phyloP scores from a whole-genome alignment of 53 echinoderm and acorn worm genomes.

The Pentamera pediparva region DNA sequence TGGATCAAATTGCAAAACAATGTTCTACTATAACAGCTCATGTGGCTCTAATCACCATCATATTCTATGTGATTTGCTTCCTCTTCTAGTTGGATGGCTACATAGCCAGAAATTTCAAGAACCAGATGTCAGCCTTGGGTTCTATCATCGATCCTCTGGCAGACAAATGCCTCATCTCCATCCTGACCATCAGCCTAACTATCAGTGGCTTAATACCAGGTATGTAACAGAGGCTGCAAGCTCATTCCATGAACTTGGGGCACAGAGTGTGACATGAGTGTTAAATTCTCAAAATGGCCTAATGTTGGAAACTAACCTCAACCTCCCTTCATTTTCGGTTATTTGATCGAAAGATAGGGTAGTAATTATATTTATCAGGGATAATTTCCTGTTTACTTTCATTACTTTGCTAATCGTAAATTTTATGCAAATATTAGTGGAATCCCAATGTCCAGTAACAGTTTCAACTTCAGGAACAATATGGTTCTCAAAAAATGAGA shows the following conservation, averaged over 20 bases:
- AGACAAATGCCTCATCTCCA: constrained; percentile 80
- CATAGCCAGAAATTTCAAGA: constrained; percentile 88
- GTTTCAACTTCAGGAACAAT: too few species aligned
- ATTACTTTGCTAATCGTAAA: too few species aligned
- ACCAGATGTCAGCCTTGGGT: constrained; percentile 89
- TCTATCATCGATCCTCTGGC: constrained; percentile 92
- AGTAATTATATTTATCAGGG: too few species aligned
- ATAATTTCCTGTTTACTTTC: too few species aligned
- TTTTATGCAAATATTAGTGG: too few species aligned
- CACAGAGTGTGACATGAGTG: background rate
- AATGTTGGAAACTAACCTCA: background rate
- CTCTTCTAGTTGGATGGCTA: constrained; percentile 78
- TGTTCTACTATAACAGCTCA: too few species aligned
- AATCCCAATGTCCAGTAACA: too few species aligned
- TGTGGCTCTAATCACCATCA: too few species aligned
- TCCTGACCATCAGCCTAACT: constrained; percentile 75
- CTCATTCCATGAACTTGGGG: background rate
- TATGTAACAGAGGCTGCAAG: constrained; percentile 8
- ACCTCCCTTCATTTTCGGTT: background rate
- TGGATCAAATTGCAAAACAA: too few species aligned
- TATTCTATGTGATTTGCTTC: too few species aligned
- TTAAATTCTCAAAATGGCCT: background rate
- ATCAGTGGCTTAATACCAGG: constrained; percentile 90
- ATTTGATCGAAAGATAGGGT: too few species aligned
- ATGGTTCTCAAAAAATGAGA: too few species aligned